phyloP scores from a whole-genome alignment of 2,113 vertebrate species.

The Fregetta grallaria region DNA sequence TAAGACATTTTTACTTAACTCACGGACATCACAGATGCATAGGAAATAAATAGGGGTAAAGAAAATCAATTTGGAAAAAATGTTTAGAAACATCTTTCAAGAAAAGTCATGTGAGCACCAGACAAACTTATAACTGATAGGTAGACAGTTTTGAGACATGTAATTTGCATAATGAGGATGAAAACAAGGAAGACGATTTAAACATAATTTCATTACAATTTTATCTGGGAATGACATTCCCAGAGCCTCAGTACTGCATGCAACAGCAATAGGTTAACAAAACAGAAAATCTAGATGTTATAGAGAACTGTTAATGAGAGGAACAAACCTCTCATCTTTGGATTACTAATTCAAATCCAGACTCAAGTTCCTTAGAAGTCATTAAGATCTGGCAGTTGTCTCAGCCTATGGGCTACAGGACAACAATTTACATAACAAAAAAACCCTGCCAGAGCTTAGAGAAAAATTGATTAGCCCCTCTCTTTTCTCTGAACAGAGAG shows the following conservation, averaged over 20 bases:
- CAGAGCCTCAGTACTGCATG: background rate
- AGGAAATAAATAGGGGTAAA: constrained; percentile 10
- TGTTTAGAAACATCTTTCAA: constrained; percentile 19
- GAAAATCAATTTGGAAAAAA: constrained; percentile 2
- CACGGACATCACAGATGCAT: background rate
- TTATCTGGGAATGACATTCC: background rate
- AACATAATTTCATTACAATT: constrained; percentile 10
- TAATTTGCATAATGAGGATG: background rate
- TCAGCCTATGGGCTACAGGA: background rate
- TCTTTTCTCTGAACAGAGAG: background rate
- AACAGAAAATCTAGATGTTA: background rate
- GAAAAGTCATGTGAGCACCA: constrained; percentile 16
- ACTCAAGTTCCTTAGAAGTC: background rate
- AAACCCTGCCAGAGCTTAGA: background rate
- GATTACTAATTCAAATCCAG: background rate
- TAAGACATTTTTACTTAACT: constrained; percentile 1
- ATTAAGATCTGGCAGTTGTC: background rate
- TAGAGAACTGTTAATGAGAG: background rate
- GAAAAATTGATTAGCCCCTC: background rate
- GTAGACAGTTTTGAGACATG: constrained; percentile 7
- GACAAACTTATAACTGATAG: constrained; percentile 31
- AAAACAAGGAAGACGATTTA: constrained; percentile 26
- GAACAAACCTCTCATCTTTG: background rate
- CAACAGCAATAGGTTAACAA: background rate
- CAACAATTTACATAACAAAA: background rate